Conservation (phyloP, 2,888 invertebrate genomes). For the Gerosis bhagava region DNA sequence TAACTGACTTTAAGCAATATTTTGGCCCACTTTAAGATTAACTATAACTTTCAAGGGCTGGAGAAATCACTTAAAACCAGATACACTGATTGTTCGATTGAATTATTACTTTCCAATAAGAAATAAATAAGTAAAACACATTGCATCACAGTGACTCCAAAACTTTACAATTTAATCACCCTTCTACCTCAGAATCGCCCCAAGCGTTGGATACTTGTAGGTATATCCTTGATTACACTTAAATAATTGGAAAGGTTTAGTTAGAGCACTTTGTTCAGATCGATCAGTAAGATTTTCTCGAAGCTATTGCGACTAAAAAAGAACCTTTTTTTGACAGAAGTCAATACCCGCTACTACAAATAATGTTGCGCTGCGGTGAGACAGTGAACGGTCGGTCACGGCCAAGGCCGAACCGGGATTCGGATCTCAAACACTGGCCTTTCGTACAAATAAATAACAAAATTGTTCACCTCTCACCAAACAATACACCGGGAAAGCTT, state of each 20-base stretch:
- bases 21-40: too few species aligned
- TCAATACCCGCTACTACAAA: slow-evolving; percentile 19
- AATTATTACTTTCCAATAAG: too few species aligned
- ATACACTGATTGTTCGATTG: too few species aligned
- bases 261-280: not conserved
- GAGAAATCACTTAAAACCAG: too few species aligned
- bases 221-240: not conserved
- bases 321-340: slow-evolving; percentile 16
- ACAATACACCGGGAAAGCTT: slow-evolving; percentile 40
- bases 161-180: too few species aligned
- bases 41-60: too few species aligned
- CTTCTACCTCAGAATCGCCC: too few species aligned
- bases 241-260: too few species aligned
- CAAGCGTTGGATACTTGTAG: not conserved
- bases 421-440: slow-evolving; percentile 40
- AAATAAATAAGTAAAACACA: too few species aligned
- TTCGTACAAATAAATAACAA: slow-evolving; percentile 44
- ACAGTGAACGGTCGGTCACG: slow-evolving; percentile 76
- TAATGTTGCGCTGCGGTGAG: slow-evolving; percentile 48
- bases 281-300: not conserved
- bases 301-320: slow-evolving; percentile 18
- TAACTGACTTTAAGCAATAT: too few species aligned
- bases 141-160: too few species aligned
- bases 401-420: slow-evolving; percentile 69
- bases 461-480: slow-evolving; percentile 46